A percentile compares a stretch with the other conserved stretches of the same genome.
These are phyloP conservation scores for Lapara coniferarum DNA, from an alignment of 2,888 invertebrate species.

Conservation along the genomic window DNA sequence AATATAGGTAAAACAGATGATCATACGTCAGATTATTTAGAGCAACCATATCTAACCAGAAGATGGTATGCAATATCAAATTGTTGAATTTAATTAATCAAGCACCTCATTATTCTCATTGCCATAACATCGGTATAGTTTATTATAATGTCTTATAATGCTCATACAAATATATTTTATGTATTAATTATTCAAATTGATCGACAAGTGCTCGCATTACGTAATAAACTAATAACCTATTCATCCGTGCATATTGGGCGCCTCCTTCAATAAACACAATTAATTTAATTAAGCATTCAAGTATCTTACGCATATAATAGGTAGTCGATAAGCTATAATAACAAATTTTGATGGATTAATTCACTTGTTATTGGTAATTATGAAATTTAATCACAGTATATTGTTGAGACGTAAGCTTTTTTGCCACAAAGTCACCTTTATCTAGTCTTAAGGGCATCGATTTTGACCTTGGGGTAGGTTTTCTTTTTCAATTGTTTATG, in stretches of 20 bases:
- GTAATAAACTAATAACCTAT: constrained; percentile 30
- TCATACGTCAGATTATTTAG: too few species aligned
- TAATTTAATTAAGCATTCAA: constrained; percentile 51
- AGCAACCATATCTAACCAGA: too few species aligned
- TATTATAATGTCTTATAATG: too few species aligned
- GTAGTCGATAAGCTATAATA: constrained; percentile 50
- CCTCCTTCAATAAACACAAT: constrained; percentile 44
- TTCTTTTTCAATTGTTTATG: too few species aligned
- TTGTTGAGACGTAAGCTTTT: not conserved
- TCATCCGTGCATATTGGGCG: constrained; percentile 38
- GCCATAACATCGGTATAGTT: not conserved
- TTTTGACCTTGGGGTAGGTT: not conserved
- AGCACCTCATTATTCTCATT: not conserved
- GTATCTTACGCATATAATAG: constrained; percentile 49
- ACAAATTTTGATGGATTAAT: constrained; percentile 46
- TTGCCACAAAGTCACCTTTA: constrained; percentile 12
- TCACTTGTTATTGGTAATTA: constrained; percentile 35
- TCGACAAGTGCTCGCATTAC: constrained; percentile 11
- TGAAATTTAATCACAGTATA: not conserved
- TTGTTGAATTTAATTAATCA: too few species aligned
- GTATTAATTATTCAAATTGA: constrained; percentile 5
- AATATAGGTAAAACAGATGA: too few species aligned
- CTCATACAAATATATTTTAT: not conserved
- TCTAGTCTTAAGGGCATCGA: not conserved
- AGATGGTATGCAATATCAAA: too few species aligned